Evolutionary conservation across 2,797 vertebrate genomes (phyloP).

Genomic region (Dromococcyx pavoninus): DNA sequence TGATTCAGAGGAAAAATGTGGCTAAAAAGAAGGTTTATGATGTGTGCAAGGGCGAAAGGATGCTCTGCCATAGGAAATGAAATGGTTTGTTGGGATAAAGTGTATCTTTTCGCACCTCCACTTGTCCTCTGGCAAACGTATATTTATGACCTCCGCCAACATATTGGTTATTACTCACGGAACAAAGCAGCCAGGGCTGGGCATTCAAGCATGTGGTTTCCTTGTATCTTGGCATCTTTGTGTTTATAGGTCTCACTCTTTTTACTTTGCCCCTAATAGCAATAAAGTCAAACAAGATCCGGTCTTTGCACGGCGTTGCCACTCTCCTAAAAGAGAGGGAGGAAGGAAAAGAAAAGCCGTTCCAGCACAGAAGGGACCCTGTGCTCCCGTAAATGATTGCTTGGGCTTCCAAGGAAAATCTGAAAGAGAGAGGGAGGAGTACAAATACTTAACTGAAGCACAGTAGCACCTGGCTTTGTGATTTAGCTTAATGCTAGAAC

Average conservation of each 20-base stretch:
- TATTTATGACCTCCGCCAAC: not conserved
- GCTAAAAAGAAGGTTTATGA: not conserved
- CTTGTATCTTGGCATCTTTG: constrained; percentile 40
- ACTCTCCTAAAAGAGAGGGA: constrained; percentile 11
- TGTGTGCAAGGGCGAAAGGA: not conserved
- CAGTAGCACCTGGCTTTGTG: not conserved
- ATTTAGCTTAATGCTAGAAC: not conserved
- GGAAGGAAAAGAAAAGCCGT: not conserved
- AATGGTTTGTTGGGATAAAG: not conserved
- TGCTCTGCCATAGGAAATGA: not conserved
- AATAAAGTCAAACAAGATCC: constrained; percentile 41
- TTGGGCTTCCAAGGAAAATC: not conserved
- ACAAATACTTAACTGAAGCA: not conserved
- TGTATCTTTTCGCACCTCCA: not conserved
- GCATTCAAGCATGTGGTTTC: not conserved
- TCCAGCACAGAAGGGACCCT: not conserved
- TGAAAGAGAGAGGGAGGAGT: not conserved
- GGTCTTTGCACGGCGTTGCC: not conserved
- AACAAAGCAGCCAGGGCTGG: not conserved
- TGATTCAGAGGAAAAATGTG: not conserved
- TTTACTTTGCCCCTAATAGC: not conserved
- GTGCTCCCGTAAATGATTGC: not conserved
- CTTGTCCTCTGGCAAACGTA: not conserved
- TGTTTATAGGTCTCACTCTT: constrained; percentile 33
- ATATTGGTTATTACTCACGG: not conserved